These are phyloP conservation scores for Anneissia japonica DNA, from an alignment of 35 echinoderm and acorn worm species.

Conservation along the genomic window DNA sequence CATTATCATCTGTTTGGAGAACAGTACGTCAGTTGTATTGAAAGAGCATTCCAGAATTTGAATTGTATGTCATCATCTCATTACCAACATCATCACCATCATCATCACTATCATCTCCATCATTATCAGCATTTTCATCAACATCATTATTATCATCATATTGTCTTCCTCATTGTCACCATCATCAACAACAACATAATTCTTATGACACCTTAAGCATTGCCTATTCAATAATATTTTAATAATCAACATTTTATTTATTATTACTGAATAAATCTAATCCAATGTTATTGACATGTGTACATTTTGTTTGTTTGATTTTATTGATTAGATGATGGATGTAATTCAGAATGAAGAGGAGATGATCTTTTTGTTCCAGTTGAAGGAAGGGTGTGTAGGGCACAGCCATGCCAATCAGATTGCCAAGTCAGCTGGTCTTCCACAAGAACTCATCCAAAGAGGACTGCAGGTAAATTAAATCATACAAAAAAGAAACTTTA, in stretches of 20 bases:
- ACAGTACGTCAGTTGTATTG: no score
- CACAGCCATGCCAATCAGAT: constrained; percentile 87
- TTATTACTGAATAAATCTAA: neutral
- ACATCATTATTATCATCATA: neutral
- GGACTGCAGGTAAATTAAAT: constrained; percentile 47
- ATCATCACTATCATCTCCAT: no score
- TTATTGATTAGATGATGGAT: constrained; percentile 78
- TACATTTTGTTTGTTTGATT: neutral
- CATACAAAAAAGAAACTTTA: no score
- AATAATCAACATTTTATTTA: neutral
- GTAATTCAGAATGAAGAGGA: constrained; percentile 70
- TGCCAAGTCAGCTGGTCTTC: constrained; percentile 57
- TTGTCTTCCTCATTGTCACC: neutral
- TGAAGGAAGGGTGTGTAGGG: constrained; percentile 61
- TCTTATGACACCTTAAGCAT: neutral
- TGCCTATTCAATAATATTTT: neutral
- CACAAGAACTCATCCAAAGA: constrained; percentile 67
- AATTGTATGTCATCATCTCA: no score
- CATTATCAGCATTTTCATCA: no score
- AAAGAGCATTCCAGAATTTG: no score
- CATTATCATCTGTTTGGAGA: no score
- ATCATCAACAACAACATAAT: neutral
- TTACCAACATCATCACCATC: no score
- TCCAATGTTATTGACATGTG: neutral
- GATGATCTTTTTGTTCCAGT: constrained; percentile 81